Base-by-base conservation (phyloP, 2,888 invertebrate genomes). In the Agrypnus murinus region DNA sequence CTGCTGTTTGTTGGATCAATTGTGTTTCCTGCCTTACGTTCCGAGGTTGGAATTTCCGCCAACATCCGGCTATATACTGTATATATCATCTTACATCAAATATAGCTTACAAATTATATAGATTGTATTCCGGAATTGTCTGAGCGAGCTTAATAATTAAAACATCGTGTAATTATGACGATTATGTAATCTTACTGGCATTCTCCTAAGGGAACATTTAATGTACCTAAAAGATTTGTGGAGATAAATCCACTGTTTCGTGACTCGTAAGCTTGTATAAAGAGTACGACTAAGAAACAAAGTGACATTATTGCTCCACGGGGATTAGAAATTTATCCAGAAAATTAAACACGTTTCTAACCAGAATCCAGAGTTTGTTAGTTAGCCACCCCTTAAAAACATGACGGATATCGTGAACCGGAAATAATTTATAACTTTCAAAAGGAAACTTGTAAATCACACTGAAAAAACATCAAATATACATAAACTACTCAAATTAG, bases 1-100 rank as follows among this genome's bases (percentile, higher is more conserved):
- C 72, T 65, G 72, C 73, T 74, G 71, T 73, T 74, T 75, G 73
- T 72, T 75, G 77, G 79, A 78, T 78, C 79, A 79, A 79, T 78
- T 77, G 77, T 76, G 74, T 77, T 78, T 78, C 77, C 77, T 76
- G 76, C 73, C 75, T 75, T 75, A 72, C 65, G 71, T 69, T 72
- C 70, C 71, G 74, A 74, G 73, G 74, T 74, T 70, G 73, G 72
- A 74, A 74, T 77, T 79, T 75, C 77, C 78, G 74, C 75, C 76
- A 77, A 70, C 75, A 72, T 77, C 75, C 76, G 75, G 62, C 34
- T 62, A 68, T 71, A 55, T 71, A 57, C 32, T 25, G 60, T 60
- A 59, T 65, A 60, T 43, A 71, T 73, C 59, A 67, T 69, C 63
- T 65, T 50, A 53, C 31, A 50, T 57, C 60, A 59, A 60, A 65